Percentiles rank a stretch among this genome's conserved stretches.
These are phyloP conservation scores for Tiaroga cobitis DNA, from an alignment of 2,797 vertebrate species.

Conservation along the genomic window DNA sequence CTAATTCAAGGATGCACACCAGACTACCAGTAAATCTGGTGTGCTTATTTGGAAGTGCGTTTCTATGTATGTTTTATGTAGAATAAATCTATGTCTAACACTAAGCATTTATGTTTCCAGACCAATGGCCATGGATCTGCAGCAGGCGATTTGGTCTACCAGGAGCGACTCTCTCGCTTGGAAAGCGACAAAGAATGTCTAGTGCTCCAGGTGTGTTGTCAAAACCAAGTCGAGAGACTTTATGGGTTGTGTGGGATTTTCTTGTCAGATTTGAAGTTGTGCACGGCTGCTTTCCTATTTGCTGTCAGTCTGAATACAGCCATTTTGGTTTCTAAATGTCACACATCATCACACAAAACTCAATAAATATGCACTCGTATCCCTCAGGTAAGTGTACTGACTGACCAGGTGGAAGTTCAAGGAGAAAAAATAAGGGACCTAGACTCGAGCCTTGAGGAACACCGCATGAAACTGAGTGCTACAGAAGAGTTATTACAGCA, in stretches of 20 bases:
- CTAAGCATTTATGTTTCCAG: conserved; percentile 73
- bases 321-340: conserved; percentile 18
- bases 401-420: conserved; percentile 97
- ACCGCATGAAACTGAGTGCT: conserved; percentile 90
- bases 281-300: background rate
- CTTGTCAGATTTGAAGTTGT: background rate
- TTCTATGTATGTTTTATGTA: conserved; percentile 2
- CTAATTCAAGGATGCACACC: background rate
- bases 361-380: background rate
- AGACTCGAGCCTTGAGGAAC: conserved; percentile 92
- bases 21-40: background rate
- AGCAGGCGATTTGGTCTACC: conserved; percentile 83
- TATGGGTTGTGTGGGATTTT: background rate
- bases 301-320: background rate
- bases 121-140: conserved; percentile 86
- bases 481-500: conserved; percentile 95
- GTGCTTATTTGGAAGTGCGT: conserved; percentile 15
- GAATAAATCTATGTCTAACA: background rate
- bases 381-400: conserved; percentile 91
- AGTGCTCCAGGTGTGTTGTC: conserved; percentile 87
- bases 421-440: conserved; percentile 97
- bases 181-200: conserved; percentile 98
- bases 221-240: background rate
- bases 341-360: background rate
- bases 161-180: conserved; percentile 89